Evolutionary conservation across 2,888 invertebrate genomes (phyloP), one percentile per base, ranked within the genome.

Genomic region (Copidosoma aretas): DNA sequence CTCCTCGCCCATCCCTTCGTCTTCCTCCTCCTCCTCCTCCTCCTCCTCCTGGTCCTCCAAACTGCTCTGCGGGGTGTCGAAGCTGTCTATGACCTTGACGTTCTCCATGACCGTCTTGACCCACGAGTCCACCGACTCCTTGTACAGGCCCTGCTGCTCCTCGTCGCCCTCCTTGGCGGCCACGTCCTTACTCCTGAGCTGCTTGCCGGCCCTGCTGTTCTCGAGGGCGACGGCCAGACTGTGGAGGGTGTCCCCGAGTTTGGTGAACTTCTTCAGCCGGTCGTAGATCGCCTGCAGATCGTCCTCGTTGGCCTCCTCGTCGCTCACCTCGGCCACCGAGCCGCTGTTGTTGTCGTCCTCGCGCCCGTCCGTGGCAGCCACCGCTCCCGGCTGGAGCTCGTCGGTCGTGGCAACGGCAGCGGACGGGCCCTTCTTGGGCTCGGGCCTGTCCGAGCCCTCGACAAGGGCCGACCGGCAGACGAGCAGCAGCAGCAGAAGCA

Each of bases 231-330:
- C 77, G 15, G 77, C 74, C 15, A 75, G 56, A 22, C 80, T 79
- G 22, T 78, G 52, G 59, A 82, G 76, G 3, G 77, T 76, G 15
- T 82, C 77, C 5, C 74, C 75, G 10, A 81, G 64, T 5, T 74
- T 77, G 53, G 75, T 75, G 0, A 81, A 61, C 41, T 81, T 78
- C 12, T 72, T 74, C 22, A 82, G 57, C 12, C 77, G 77, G 49
- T 81, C 78, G 54, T 78, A 76, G 14, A 71, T 66, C 58, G 72
- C 71, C 41, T 78, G 75, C n/a, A 77, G 58, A 24, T 78, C 77
- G n/a, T 77, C 77, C 3, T 73, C 62, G 32, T 71, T 65, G 15
- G 49, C 59, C 53, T 68, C 68, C 24, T 14, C 43, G 43, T 14
- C 43, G 43, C 2, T 1, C 43, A 15, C 43, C 43, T 46, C 43